Base-by-base conservation (phyloP, 2,113 vertebrate species). In the Erpornis zantholeuca region DNA sequence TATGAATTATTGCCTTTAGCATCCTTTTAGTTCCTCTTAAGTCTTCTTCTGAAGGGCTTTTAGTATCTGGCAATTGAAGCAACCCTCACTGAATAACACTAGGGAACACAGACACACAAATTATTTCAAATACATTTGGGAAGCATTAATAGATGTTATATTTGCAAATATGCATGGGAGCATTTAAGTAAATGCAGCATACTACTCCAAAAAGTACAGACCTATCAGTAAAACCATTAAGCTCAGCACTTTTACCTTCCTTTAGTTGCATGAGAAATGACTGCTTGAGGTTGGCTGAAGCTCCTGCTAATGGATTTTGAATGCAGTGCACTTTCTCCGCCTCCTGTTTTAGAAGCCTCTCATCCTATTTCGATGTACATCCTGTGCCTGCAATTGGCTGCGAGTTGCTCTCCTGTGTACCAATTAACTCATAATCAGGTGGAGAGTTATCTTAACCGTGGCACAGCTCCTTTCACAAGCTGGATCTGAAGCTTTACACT, bases 261-360 rank as follows among this genome's bases (percentile, higher is more conserved):
- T 80, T 90, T 65, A 84, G 86, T 15, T 85, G 65, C 82, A 88
- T 94, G 84, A 88, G 82, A 81, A 90, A 82, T 63, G 45, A 86
- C 63, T 81, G 24, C 82, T 94, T 91, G 83, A 93, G 71, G 63
- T 95, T 93, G 85, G 54, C 63, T 71, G 88, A 91, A 77, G 47
- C 28, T 84, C 65, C 82, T 40, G 25, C 57, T 95, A 95, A 93
- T 93, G 64, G 86, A 81, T 82, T 94, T 95, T 52, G 68, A 95
- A 95, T 29, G 44, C 9, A 66, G 25, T 47, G 25, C 38, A 47
- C 65, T 95, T 92, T 94, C 82, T 90, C 71, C 3, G 0, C 70
- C 86, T 92, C 83, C 81, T 82, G 64, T 84, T 94, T 95, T n/a
- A 90, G 91, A 88, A 84, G 76, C 70, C 60, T 91, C 38, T 92